Evolutionary conservation across 1,140 invertebrate species (phyloP).

Genomic region (Drosophila kurseongensis): DNA sequence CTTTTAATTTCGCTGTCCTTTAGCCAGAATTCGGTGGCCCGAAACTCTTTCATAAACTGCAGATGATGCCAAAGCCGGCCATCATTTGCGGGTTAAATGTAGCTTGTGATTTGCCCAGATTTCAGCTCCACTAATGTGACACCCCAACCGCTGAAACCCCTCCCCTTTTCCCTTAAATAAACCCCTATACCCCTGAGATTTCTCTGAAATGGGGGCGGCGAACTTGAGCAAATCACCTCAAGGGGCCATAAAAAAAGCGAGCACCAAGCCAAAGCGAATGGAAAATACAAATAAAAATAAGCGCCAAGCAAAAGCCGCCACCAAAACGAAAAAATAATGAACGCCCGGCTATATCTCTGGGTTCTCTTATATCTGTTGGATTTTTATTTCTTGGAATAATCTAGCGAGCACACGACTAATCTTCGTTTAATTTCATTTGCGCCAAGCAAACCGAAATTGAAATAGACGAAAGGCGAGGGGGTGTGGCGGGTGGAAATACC

Average conservation of each 20-base stretch:
- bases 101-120: conserved; percentile 77
- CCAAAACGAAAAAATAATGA: conserved; percentile 79
- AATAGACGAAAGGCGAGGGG: conserved; percentile 27
- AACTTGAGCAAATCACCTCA: conserved; percentile 77
- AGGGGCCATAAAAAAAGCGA: conserved; percentile 71
- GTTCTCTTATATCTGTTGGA: conserved; percentile 40
- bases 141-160: conserved; percentile 11
- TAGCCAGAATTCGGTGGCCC: conserved; percentile 3
- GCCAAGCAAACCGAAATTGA: conserved; percentile 72
- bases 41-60: conserved; percentile 54
- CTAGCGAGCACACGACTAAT: conserved; percentile 81
- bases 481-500: conserved; percentile 16
- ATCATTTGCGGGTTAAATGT: conserved; percentile 76
- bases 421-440: conserved; percentile 83
- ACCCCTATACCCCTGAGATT: conserved; percentile 20
- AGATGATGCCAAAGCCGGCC: conserved; percentile 61
- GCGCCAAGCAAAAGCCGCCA: conserved; percentile 48
- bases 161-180: conserved; percentile 1
- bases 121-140: conserved; percentile 50
- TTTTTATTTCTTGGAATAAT: conserved; percentile 83
- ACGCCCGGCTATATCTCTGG: conserved; percentile 36
- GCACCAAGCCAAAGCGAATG: conserved; percentile 21
- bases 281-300: conserved; percentile 71
- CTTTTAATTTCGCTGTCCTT: conserved; percentile 8
- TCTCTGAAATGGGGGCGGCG: conserved; percentile 29